Conservation (phyloP, 1,140 invertebrate genomes). For the Drosophila carrolli region DNA sequence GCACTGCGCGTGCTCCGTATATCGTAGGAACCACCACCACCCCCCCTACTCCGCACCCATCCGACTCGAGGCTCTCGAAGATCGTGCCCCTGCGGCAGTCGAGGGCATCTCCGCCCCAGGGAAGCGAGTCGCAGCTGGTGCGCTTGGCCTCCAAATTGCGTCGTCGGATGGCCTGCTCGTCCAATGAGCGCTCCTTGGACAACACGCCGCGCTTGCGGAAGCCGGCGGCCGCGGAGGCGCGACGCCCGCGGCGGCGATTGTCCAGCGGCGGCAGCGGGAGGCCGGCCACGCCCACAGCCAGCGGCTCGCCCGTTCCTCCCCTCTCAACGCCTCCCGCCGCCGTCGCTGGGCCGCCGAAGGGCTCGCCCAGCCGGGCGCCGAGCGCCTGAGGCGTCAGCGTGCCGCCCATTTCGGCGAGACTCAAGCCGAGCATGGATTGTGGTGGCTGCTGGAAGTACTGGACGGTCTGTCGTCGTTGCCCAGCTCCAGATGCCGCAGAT, state of each 20-base stretch:
- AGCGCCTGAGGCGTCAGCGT: slow-evolving; percentile 70
- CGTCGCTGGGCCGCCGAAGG: slow-evolving; percentile 56
- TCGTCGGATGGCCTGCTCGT: slow-evolving; percentile 82
- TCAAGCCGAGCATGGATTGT: slow-evolving; percentile 54
- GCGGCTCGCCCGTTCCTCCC: slow-evolving; percentile 28
- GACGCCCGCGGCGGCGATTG: slow-evolving; percentile 66
- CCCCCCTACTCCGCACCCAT: slow-evolving; percentile 29
- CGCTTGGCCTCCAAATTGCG: slow-evolving; percentile 82
- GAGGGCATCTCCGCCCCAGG: slow-evolving; percentile 77
- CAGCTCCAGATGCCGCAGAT: slow-evolving; percentile 10
- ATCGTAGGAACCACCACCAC: slow-evolving; percentile 43
- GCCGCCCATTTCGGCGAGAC: slow-evolving; percentile 75
- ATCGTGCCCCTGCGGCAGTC: slow-evolving; percentile 79
- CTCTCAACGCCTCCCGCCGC: slow-evolving; percentile 30
- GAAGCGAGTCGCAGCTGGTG: slow-evolving; percentile 83
- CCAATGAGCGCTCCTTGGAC: slow-evolving; percentile 80
- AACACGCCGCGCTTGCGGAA: slow-evolving; percentile 81
- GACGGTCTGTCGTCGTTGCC: slow-evolving; percentile 75
- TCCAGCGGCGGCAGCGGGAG: slow-evolving; percentile 72
- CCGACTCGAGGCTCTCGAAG: slow-evolving; percentile 80
- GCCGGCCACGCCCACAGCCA: slow-evolving; percentile 27
- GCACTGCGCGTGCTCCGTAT: slow-evolving; percentile 78
- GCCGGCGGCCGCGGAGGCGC: slow-evolving; percentile 73
- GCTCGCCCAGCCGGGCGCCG: slow-evolving; percentile 62
- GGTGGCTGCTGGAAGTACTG: slow-evolving; percentile 78